Percentiles rank a stretch among this genome's conserved stretches.
Conservation (phyloP, 2,888 invertebrate species). For the Isoperla grammatica region DNA sequence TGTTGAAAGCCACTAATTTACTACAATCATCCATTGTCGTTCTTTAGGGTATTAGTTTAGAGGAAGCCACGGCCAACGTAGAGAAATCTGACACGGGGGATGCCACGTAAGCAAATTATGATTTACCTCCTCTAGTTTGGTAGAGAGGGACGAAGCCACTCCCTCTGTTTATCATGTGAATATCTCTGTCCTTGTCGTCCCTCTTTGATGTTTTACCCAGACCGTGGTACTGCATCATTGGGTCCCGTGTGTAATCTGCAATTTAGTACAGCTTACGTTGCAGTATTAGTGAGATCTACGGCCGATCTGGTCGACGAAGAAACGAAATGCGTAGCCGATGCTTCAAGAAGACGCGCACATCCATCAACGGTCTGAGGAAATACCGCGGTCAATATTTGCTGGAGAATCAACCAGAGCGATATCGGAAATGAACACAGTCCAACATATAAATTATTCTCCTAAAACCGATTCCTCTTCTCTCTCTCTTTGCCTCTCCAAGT, state of each 20-base stretch:
- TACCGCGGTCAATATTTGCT: slow-evolving; percentile 19
- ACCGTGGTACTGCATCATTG: no score
- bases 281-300: slow-evolving; percentile 5
- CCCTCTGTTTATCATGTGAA: no score
- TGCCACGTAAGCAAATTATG: background rate
- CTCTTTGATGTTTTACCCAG: no score
- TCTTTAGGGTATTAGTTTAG: background rate
- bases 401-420: slow-evolving; percentile 16
- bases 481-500: slow-evolving; percentile 16
- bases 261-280: slow-evolving; percentile 16
- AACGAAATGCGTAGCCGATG: background rate
- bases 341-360: slow-evolving; percentile 6
- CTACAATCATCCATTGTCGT: background rate
- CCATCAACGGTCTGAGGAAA: slow-evolving; percentile 5
- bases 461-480: slow-evolving; percentile 21
- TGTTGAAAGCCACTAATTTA: slow-evolving; percentile 4
- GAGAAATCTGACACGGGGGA: background rate
- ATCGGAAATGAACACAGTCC: slow-evolving; percentile 24
- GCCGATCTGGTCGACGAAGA: slow-evolving; percentile 1
- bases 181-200: no score
- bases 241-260: slow-evolving; percentile 8
- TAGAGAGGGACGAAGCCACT: background rate
- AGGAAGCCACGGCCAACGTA: background rate
- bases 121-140: background rate
- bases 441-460: slow-evolving; percentile 23